Percentiles rank a stretch among this genome's conserved stretches.
These are phyloP conservation scores for Dicrostonyx torquatus DNA, from an alignment of 2,797 vertebrate genomes.

Conservation along the genomic window DNA sequence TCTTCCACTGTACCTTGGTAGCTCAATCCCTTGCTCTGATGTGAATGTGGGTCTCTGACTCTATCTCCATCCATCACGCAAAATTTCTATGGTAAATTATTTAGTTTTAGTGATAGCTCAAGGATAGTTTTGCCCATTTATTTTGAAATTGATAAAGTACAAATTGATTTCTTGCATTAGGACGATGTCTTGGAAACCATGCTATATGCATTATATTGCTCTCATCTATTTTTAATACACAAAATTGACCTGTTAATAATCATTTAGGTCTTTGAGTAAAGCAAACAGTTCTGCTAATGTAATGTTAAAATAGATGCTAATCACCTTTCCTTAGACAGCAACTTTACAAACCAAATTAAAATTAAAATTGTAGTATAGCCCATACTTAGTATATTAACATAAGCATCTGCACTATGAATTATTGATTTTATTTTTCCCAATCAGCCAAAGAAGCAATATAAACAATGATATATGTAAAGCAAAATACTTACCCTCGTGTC, in stretches of 20 bases:
- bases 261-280: slow-evolving; percentile 32
- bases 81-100: too few relatives aligned
- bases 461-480: background rate
- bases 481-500: background rate
- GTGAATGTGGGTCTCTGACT: too few relatives aligned
- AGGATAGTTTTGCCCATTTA: background rate
- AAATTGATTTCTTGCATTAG: background rate
- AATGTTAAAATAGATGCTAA: slow-evolving; percentile 45
- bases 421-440: slow-evolving; percentile 17
- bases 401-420: background rate
- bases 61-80: too few relatives aligned
- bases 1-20: too few relatives aligned
- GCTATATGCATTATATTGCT: background rate
- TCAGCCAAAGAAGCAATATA: background rate
- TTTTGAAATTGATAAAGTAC: slow-evolving; percentile 14
- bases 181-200: background rate
- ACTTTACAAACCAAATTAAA: background rate
- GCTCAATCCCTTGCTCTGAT: too few relatives aligned
- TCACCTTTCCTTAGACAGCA: background rate
- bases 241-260: slow-evolving; percentile 35
- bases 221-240: background rate
- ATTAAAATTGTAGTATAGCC: background rate
- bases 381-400: slow-evolving; percentile 13
- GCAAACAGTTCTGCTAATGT: background rate
- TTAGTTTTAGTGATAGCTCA: slow-evolving; percentile 45